Evolutionary conservation across 2,888 invertebrate species (phyloP).

Genomic region (Pollenia labialis): DNA sequence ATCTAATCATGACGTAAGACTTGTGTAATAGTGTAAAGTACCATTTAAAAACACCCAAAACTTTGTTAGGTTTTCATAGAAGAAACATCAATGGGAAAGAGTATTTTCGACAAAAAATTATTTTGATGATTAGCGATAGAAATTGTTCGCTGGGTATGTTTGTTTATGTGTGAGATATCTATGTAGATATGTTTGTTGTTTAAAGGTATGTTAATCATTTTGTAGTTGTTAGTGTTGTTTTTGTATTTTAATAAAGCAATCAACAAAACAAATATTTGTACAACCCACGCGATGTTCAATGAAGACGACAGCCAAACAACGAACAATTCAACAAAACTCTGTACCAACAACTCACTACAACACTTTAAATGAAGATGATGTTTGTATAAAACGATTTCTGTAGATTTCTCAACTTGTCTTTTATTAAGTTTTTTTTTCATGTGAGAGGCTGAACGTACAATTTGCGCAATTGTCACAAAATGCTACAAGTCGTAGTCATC

Average conservation of each 20-base stretch:
- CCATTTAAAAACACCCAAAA: no score
- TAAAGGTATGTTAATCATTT: slow-evolving; percentile 58
- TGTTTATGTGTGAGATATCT: neutral
- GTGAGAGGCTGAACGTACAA: slow-evolving; percentile 51
- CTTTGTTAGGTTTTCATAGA: no score
- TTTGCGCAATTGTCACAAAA: slow-evolving; percentile 66
- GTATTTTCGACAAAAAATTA: no score
- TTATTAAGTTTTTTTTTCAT: slow-evolving; percentile 32
- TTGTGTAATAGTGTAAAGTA: no score
- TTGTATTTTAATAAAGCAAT: slow-evolving; percentile 65
- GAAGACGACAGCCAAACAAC: slow-evolving; percentile 42
- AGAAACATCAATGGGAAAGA: no score
- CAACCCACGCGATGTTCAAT: slow-evolving; percentile 71
- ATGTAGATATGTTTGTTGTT: neutral
- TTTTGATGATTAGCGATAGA: no score
- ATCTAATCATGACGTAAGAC: no score
- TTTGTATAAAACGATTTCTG: slow-evolving; percentile 35
- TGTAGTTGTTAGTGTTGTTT: slow-evolving; percentile 46
- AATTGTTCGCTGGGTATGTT: neutral
- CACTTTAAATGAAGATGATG: slow-evolving; percentile 55
- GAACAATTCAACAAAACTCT: slow-evolving; percentile 28
- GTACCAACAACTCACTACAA: slow-evolving; percentile 34
- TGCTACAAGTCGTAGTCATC: slow-evolving; percentile 56
- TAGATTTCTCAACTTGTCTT: slow-evolving; percentile 43
- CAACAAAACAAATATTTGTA: slow-evolving; percentile 67